Evolutionary conservation across 2,797 vertebrate species (phyloP).

Genomic region (Toxotes lorentzi): DNA sequence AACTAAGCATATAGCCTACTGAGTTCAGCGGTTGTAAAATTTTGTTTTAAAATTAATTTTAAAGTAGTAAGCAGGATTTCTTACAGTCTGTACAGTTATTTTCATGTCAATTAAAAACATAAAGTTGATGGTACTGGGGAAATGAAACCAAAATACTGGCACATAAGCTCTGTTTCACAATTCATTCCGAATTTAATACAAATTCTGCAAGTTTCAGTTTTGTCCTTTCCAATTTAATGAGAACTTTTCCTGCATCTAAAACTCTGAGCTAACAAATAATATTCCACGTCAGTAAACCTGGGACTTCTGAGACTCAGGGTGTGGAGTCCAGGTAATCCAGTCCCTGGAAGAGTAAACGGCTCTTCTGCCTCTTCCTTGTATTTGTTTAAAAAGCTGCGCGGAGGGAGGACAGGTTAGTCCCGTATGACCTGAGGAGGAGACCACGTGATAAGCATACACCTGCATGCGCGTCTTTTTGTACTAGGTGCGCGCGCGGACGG

Average conservation of each 20-base stretch:
- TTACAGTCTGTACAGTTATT: background rate
- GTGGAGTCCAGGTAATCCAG: background rate
- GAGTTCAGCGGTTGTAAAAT: no score
- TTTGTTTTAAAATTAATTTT: background rate
- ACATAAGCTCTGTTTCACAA: background rate
- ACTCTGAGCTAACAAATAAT: no score
- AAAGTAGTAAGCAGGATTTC: background rate
- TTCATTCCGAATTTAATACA: background rate
- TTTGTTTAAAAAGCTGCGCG: background rate
- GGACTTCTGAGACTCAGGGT: background rate
- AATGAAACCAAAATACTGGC: background rate
- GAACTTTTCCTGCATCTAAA: no score
- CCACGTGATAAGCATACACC: conserved; percentile 48
- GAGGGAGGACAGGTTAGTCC: conserved; percentile 52
- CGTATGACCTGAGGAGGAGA: conserved; percentile 19
- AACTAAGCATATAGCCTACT: no score
- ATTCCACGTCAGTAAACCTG: no score
- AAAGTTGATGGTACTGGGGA: background rate
- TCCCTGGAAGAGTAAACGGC: background rate
- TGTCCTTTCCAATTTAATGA: no score
- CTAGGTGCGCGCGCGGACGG: background rate
- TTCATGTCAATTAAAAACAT: background rate
- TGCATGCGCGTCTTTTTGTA: conserved; percentile 17
- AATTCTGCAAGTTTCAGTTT: background rate
- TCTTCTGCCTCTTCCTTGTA: background rate